Evolutionary conservation across 2,113 vertebrate species (phyloP), one percentile per base, ranked within the genome.

Genomic region (Leucosticte australis): DNA sequence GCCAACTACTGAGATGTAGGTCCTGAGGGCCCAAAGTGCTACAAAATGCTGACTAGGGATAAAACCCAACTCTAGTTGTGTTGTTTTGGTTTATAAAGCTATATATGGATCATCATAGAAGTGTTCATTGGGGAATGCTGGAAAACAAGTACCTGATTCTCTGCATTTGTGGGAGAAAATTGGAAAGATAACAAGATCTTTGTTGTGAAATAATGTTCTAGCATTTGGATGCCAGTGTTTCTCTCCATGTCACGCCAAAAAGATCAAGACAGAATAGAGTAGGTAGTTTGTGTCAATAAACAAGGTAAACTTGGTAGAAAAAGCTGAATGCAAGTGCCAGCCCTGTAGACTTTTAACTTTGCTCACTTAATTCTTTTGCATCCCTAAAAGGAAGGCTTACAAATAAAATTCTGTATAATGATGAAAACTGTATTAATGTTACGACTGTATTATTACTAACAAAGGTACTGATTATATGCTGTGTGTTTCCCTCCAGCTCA

Each of bases 161-260:
- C 46, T 90, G n/a, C 42, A 70, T 67, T 80, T 88, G 13, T 18
- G 23, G 78, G 35, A 89, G 39, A 71, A 82, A 91, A 87, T 18
- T 60, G 27, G 31, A 41, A 73, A 62, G 28, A n/a, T 56, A 73
- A 53, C 4, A 57, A 73, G n/a, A 73, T 55, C 39, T n/a, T n/a
- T n/a, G 3, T 26, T 28, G 11, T 76, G 24, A 93, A 93, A 73
- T 42, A 65, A 53, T 56, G 44, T 79, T 44, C 22, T 74, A 30
- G 12, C 50, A 16, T 55, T 85, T 76, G 62, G 2, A 7, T 69
- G 21, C 49, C 76, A 49, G 22, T 83, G 17, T 50, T 59, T 89
- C 27, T 65, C 23, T 88, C 41, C 31, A 49, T 0, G 0, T 62
- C 49, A 44, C 6, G 41, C 13, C 15, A 59, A 23, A 71, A 82